Percentiles rank a stretch among this genome's conserved stretches.
phyloP scores from a whole-genome alignment of 2,888 invertebrate genomes.

The Acrobasis consociella region DNA sequence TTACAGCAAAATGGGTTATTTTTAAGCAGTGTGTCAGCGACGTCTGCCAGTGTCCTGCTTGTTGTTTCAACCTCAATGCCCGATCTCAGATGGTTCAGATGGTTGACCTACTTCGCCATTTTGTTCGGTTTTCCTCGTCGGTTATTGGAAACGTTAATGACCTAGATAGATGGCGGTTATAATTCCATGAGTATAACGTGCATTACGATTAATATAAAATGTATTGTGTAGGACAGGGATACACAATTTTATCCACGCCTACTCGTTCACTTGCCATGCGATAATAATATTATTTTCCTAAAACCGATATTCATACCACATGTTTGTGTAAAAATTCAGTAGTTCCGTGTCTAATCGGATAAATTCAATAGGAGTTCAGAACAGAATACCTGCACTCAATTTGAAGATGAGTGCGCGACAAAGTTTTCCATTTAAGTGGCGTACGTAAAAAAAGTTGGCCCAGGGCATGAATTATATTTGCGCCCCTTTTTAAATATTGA shows the following conservation, averaged over 20 bases:
- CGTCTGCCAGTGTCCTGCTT: constrained; percentile 40
- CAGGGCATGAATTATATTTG: no score
- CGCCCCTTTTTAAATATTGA: no score
- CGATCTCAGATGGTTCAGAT: constrained; percentile 43
- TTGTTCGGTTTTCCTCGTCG: constrained; percentile 67
- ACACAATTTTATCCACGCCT: not conserved
- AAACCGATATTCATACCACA: no score
- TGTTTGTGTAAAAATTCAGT: no score
- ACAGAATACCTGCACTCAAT: no score
- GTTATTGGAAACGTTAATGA: constrained; percentile 75
- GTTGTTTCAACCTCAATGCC: constrained; percentile 59
- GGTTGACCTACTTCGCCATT: constrained; percentile 62
- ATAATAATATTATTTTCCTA: no score
- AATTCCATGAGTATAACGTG: constrained; percentile 4
- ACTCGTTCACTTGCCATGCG: no score
- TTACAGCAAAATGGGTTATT: constrained; percentile 22
- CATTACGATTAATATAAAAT: not conserved
- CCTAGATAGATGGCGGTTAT: constrained; percentile 50
- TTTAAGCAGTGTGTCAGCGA: constrained; percentile 1
- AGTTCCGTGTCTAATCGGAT: no score
- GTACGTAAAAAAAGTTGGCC: no score
- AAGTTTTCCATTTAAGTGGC: no score
- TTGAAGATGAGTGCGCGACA: no score
- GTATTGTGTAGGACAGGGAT: not conserved
- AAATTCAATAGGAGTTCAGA: no score